Base-by-base conservation (phyloP, 2,113 vertebrate genomes). In the Falcunculus frontatus region DNA sequence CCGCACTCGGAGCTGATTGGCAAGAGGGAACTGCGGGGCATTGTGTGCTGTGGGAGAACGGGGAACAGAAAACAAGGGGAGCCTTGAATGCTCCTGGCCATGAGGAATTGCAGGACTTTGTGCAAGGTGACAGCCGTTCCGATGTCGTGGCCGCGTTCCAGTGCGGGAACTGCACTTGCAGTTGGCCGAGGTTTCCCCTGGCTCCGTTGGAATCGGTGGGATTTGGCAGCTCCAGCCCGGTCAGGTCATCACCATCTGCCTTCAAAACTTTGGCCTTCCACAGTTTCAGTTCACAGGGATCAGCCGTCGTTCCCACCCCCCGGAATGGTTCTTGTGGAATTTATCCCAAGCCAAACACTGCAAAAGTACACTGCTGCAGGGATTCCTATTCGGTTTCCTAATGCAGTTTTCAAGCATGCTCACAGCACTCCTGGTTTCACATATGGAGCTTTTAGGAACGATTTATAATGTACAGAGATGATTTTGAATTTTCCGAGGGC, bases 41-140 rank as follows among this genome's bases (percentile, higher is more conserved):
- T 89, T 97, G 93, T 79, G 83, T 21, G 42, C 44, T 37, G 65
- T 50, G 70, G 67, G 72, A 72, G 82, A 81, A 35, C 4, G 30
- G 50, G 49, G 62, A 78, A 30, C 41, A 65, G 77, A 80, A 42
- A 87, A 62, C 76, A 95, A 92, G 92, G 64, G 73, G 37, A 84
- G 81, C 90, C 81, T 89, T 96, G 81, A 95, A 37, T 60, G 74
- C 69, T 91, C 68, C 64, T 81, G 79, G 75, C 87, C 83, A 13
- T 78, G 92, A 91, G n/a, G 92, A 91, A 94, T 73, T 65, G 68
- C 68, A 50, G 93, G 96, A 88, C 85, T 92, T 76, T 96, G 87
- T 96, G 88, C 65, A 67, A 93, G 87, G 92, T 95, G 94, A 86
- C 92, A 84, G 86, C 92, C 25, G 3, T 52, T 63, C 83, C 12